phyloP scores from a whole-genome alignment of 2,797 vertebrate species.

The Cyprinella venusta region DNA sequence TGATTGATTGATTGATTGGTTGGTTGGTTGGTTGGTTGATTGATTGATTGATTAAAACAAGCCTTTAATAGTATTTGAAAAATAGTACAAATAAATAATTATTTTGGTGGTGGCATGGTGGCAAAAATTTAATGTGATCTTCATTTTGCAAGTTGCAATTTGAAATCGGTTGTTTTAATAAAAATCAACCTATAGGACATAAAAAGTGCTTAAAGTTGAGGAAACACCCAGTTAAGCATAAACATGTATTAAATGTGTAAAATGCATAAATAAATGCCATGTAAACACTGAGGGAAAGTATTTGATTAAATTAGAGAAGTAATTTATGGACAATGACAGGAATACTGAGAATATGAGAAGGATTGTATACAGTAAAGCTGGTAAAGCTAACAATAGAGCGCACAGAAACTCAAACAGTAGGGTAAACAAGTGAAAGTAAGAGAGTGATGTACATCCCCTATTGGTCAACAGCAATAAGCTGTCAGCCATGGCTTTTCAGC shows the following conservation, averaged over 20 bases:
- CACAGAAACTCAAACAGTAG: not conserved
- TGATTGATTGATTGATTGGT: no score
- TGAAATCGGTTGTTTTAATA: no score
- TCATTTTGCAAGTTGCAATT: no score
- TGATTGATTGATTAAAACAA: no score
- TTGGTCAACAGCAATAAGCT: constrained; percentile 37
- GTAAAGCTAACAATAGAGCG: not conserved
- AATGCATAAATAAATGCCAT: not conserved
- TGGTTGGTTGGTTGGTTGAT: no score
- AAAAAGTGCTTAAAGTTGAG: not conserved
- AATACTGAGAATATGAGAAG: not conserved
- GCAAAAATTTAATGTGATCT: no score
- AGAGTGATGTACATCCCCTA: constrained; percentile 31
- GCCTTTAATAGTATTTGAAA: no score
- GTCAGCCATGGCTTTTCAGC: constrained; percentile 32
- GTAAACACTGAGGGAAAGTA: not conserved
- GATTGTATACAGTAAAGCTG: not conserved
- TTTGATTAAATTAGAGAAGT: not conserved
- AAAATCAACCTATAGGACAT: not conserved
- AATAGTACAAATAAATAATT: no score
- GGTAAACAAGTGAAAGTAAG: constrained; percentile 5
- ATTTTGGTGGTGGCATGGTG: no score
- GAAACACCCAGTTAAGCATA: not conserved
- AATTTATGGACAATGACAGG: not conserved
- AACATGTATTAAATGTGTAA: not conserved